phyloP scores from a whole-genome alignment of 2,113 vertebrate species.

The Notiomystis cincta region DNA sequence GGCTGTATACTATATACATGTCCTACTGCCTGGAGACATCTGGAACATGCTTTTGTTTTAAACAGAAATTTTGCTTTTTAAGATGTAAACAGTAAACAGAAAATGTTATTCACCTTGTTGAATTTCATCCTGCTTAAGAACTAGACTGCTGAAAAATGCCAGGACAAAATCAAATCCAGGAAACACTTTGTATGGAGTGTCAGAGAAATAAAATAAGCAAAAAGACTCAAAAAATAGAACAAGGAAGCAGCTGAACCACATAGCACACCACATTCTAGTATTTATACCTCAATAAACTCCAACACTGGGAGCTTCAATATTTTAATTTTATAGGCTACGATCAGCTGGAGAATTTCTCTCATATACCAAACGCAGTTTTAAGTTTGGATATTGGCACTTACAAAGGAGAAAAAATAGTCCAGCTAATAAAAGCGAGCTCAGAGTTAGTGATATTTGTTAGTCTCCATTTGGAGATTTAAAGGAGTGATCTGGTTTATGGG shows the following conservation, averaged over 20 bases:
- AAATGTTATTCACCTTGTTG: constrained; percentile 1
- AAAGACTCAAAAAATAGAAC: background rate
- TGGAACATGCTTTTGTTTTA: background rate
- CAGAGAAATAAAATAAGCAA: background rate
- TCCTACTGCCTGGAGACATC: constrained; percentile 7
- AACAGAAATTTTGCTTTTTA: constrained; percentile 1
- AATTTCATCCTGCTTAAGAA: background rate
- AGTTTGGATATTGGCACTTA: background rate
- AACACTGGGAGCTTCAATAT: background rate
- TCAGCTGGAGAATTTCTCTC: background rate
- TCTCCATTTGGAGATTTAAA: background rate
- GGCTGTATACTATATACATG: background rate
- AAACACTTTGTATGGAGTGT: background rate
- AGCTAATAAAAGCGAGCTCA: background rate
- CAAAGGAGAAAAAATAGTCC: background rate
- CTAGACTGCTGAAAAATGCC: background rate
- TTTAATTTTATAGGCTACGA: background rate
- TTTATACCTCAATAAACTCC: constrained; percentile 25
- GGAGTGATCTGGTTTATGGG: background rate
- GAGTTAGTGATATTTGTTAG: background rate
- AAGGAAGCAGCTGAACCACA: constrained; percentile 2
- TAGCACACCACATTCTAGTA: background rate
- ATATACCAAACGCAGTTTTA: background rate
- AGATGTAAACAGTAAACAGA: constrained; percentile 23
- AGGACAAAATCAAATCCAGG: background rate